Base-by-base conservation (phyloP, 2,797 vertebrate species). In the Erpetoichthys calabaricus region DNA sequence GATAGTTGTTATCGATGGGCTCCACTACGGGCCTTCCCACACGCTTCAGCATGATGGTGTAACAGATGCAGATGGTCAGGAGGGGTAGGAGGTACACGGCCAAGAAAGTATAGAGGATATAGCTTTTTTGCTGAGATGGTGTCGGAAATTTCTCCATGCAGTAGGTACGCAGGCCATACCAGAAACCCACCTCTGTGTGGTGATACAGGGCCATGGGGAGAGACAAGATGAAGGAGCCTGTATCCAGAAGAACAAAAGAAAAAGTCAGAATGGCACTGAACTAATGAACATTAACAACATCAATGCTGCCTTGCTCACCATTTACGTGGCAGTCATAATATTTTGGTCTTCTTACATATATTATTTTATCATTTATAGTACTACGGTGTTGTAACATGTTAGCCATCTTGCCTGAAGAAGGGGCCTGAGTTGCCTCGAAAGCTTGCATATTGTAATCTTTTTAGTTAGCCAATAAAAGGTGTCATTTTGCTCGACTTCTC, bases 151-250 rank as follows among this genome's bases (percentile, higher is more conserved):
- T 59, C 57, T 74, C 72, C 3, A 70, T 68, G 51, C 72, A 74
- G 51, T 74, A 74, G 4, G 67, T 74, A n/a, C 68, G 65, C 2
- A 70, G 64, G 3, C 72, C 72, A 5, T 74, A 74, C 72, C 72
- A 74, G 56, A 70, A 71, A 7, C 70, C 70, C 8, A 58, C 51
- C 45, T 70, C 70, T 4, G 67, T 64, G 53, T 63, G 64, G 57
- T 72, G 72, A 46, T 70, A 68, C 6, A 70, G 57, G 5, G 70
- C 70, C 59, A 72, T 69, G 44, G 72, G 72, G 4, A 70, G 57
- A 1, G 72, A 70, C 10, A 70, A 64, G 42, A 70, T 52, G 8
- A 72, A 60, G 47, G 72, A 74, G 47, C 72, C 72, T 74, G 60
- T 44, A 51, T 45, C 25, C 25, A 25, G 25, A 25, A 25, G 25